Evolutionary conservation across 35 echinoderm and acorn worm genomes (phyloP).

Genomic region (Patiria miniata): DNA sequence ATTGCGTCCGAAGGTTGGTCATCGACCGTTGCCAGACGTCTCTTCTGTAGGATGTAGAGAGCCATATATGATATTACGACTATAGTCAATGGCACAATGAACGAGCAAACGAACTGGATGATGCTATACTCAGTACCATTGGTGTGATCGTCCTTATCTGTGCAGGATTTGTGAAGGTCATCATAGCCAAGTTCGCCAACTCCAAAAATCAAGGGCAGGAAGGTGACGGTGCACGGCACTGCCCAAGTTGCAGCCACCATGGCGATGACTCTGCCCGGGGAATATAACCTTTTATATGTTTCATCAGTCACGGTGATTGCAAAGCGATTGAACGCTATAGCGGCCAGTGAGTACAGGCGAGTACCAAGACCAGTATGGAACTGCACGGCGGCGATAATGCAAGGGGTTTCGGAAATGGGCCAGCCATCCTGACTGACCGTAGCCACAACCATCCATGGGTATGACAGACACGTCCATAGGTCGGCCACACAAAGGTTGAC

Average conservation of each 20-base stretch:
- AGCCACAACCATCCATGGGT: slow-evolving; percentile 50
- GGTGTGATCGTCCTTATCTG: not conserved
- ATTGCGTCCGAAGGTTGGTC: not conserved
- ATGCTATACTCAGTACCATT: not conserved
- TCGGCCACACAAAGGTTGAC: slow-evolving; percentile 42
- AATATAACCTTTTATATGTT: slow-evolving; percentile 35
- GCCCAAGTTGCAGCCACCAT: slow-evolving; percentile 58
- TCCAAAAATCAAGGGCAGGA: not conserved
- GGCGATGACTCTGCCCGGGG: slow-evolving; percentile 3
- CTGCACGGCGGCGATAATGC: slow-evolving; percentile 36
- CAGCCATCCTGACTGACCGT: slow-evolving; percentile 38
- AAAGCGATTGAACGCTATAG: slow-evolving; percentile 59
- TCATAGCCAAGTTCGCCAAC: not conserved
- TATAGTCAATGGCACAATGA: not conserved
- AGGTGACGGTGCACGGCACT: slow-evolving; percentile 8
- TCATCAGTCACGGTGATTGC: slow-evolving; percentile 32
- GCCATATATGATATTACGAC: not conserved
- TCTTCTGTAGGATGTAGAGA: not conserved
- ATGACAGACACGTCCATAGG: slow-evolving; percentile 13
- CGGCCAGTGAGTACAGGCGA: slow-evolving; percentile 65
- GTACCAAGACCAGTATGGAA: slow-evolving; percentile 51
- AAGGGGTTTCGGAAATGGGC: slow-evolving; percentile 36
- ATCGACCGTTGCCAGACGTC: not conserved
- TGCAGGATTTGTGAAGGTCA: not conserved
- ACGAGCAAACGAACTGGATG: not conserved